A percentile compares a stretch with the other conserved stretches of the same genome.
phyloP scores from a whole-genome alignment of 2,888 invertebrate genomes.

The Ophraella communa region DNA sequence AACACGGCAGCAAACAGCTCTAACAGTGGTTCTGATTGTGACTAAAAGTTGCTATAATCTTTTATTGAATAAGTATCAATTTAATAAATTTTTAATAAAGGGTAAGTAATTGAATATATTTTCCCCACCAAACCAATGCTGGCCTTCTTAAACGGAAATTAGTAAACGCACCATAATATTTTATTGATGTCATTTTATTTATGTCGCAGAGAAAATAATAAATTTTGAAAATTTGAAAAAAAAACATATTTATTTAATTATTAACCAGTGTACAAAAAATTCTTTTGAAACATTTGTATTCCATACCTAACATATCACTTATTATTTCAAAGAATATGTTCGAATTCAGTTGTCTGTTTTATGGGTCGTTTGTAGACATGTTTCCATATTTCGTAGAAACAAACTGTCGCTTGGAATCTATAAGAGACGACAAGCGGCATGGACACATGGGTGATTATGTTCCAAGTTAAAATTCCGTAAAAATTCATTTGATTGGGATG shows the following conservation, averaged over 20 bases:
- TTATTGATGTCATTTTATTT: too few species aligned
- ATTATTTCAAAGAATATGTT: background rate
- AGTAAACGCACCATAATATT: too few species aligned
- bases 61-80: too few species aligned
- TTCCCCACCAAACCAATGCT: too few species aligned
- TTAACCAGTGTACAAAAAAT: background rate
- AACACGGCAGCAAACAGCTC: too few species aligned
- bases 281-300: background rate
- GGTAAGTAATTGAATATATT: too few species aligned
- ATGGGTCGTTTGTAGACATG: conserved; percentile 71
- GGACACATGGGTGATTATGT: conserved; percentile 84
- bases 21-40: too few species aligned
- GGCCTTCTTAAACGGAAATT: too few species aligned
- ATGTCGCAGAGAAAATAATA: too few species aligned
- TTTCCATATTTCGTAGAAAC: conserved; percentile 90
- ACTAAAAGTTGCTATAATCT: too few species aligned
- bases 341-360: conserved; percentile 1
- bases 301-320: background rate
- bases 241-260: background rate
- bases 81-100: too few species aligned
- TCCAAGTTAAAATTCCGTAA: conserved; percentile 87
- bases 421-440: conserved; percentile 88
- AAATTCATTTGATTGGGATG: conserved; percentile 81
- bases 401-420: conserved; percentile 87
- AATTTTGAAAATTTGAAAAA: too few species aligned